These are phyloP conservation scores for Dynastes maya DNA, from an alignment of 2,888 invertebrate genomes.

Conservation along the genomic window DNA sequence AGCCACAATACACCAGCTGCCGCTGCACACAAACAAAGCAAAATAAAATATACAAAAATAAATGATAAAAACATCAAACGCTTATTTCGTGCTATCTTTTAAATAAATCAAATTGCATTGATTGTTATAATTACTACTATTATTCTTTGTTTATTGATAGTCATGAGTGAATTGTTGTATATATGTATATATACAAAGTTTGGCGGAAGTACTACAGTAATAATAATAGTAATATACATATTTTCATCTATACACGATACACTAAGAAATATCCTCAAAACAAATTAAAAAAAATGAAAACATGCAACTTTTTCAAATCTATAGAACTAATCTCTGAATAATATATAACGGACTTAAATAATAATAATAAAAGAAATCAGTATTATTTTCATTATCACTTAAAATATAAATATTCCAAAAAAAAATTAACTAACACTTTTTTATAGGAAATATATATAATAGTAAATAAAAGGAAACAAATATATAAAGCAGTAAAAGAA, in stretches of 20 bases:
- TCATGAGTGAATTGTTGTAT: conserved; percentile 24
- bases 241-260: not conserved
- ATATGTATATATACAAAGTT: conserved; percentile 39
- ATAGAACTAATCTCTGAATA: conserved; percentile 19
- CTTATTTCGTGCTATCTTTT: not conserved
- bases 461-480: conserved; percentile 6
- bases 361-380: conserved; percentile 25
- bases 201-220: conserved; percentile 28
- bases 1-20: too few relatives aligned
- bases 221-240: not conserved
- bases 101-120: not conserved
- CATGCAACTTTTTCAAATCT: not conserved
- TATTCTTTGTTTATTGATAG: conserved; percentile 1
- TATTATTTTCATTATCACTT: conserved; percentile 19
- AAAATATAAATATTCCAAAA: conserved; percentile 24
- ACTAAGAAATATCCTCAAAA: not conserved
- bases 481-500: not conserved
- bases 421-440: conserved; percentile 9
- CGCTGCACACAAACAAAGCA: not conserved
- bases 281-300: not conserved
- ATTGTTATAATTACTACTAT: conserved; percentile 11
- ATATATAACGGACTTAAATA: conserved; percentile 12
- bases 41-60: not conserved
- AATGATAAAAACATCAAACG: not conserved
- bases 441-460: not conserved